Evolutionary conservation across 2,113 vertebrate genomes (phyloP).

Genomic region (Ammodytes marinus): DNA sequence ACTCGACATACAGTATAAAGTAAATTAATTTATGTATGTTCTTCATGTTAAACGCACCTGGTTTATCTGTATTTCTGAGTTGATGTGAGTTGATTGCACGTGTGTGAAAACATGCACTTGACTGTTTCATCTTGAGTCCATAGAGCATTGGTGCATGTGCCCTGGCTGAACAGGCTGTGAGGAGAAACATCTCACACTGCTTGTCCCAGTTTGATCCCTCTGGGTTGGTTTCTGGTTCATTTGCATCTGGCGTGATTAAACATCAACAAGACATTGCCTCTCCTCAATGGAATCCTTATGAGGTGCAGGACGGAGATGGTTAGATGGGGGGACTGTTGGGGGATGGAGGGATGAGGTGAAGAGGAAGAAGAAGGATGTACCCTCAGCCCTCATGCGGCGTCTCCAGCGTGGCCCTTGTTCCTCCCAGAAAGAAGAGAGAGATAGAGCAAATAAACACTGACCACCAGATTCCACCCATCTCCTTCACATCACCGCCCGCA

Average conservation of each 20-base stretch:
- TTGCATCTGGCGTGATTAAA: constrained; percentile 63
- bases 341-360: constrained; percentile 38
- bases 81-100: neutral
- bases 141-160: constrained; percentile 9
- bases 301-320: constrained; percentile 46
- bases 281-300: constrained; percentile 67
- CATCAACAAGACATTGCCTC: constrained; percentile 50
- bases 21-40: neutral
- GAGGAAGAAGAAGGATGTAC: constrained; percentile 72
- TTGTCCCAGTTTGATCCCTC: constrained; percentile 55
- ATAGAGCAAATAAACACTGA: constrained; percentile 84
- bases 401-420: constrained; percentile 76
- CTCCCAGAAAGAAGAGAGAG: constrained; percentile 72
- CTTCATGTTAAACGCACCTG: neutral
- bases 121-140: neutral
- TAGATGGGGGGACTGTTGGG: neutral
- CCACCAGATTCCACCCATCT: constrained; percentile 48
- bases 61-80: neutral
- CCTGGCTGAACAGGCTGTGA: constrained; percentile 4
- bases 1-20: neutral
- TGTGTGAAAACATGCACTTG: neutral
- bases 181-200: constrained; percentile 6
- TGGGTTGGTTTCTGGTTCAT: constrained; percentile 58
- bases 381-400: constrained; percentile 78
- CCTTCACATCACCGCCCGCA: constrained; percentile 55